phyloP scores from a whole-genome alignment of 2,113 vertebrate species.

The Carassius auratus region DNA sequence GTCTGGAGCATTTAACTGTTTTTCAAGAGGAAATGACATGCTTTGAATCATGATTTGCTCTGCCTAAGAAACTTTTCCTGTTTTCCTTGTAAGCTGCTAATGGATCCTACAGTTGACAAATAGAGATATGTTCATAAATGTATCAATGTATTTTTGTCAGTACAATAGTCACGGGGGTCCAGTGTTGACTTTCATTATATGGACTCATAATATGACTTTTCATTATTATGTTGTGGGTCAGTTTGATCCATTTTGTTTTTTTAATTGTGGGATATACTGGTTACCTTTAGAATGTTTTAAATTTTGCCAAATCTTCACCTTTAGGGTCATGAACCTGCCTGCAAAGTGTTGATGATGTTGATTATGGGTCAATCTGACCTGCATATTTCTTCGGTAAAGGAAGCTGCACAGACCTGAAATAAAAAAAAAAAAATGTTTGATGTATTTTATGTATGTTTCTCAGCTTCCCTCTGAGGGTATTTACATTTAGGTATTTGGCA shows the following conservation, averaged over 20 bases:
- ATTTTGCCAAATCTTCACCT: too few relatives aligned
- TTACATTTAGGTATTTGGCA: too few relatives aligned
- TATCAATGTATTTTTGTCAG: neutral
- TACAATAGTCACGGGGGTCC: neutral
- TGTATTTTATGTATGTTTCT: too few relatives aligned
- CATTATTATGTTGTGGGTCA: neutral
- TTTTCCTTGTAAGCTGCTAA: neutral
- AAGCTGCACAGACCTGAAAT: too few relatives aligned
- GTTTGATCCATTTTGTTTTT: neutral
- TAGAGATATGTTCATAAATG: neutral
- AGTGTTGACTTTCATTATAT: neutral
- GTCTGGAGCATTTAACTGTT: neutral
- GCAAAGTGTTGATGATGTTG: neutral
- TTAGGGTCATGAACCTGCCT: neutral
- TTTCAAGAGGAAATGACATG: neutral
- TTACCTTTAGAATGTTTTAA: neutral
- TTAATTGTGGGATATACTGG: neutral
- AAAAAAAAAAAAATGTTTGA: too few relatives aligned
- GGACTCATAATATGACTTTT: neutral
- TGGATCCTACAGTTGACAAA: neutral
- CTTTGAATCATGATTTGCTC: neutral
- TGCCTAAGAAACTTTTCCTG: neutral
- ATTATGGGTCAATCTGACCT: too few relatives aligned
- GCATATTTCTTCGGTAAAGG: too few relatives aligned
- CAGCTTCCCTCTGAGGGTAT: too few relatives aligned